These are phyloP conservation scores for Chymomyza costata DNA, from an alignment of 1,140 invertebrate species.

Conservation along the genomic window DNA sequence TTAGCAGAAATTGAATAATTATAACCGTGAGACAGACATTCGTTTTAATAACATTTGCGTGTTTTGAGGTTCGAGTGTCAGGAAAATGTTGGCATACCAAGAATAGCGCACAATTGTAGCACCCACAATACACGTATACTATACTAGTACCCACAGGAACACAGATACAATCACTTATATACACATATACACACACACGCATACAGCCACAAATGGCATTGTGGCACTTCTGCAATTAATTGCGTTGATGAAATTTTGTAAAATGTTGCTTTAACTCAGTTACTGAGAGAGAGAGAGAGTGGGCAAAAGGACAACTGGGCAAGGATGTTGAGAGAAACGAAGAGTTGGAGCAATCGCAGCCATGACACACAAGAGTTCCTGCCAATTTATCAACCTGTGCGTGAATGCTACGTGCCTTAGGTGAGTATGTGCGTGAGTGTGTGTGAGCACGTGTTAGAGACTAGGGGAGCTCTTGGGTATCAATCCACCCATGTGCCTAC, in stretches of 20 bases:
- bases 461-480: too few relatives aligned
- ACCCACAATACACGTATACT: too few relatives aligned
- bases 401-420: too few relatives aligned
- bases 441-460: too few relatives aligned
- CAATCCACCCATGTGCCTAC: too few relatives aligned
- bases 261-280: constrained; percentile 12
- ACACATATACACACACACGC: too few relatives aligned
- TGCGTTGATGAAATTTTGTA: constrained; percentile 65
- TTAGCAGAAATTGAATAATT: constrained; percentile 28
- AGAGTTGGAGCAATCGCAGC: too few relatives aligned
- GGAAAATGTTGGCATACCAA: too few relatives aligned
- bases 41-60: constrained; percentile 60
- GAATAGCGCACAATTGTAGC: too few relatives aligned
- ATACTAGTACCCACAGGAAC: too few relatives aligned
- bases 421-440: too few relatives aligned
- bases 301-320: not conserved
- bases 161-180: too few relatives aligned
- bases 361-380: constrained; percentile 6
- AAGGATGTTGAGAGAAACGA: not conserved
- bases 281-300: not conserved
- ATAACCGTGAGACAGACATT: constrained; percentile 44
- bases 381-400: constrained; percentile 51
- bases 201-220: constrained; percentile 36
- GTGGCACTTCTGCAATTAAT: constrained; percentile 54
- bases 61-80: constrained; percentile 38